Evolutionary conservation across 2,888 invertebrate species (phyloP), one percentile per base, ranked within the genome.

Genomic region (Campoplex nolae): DNA sequence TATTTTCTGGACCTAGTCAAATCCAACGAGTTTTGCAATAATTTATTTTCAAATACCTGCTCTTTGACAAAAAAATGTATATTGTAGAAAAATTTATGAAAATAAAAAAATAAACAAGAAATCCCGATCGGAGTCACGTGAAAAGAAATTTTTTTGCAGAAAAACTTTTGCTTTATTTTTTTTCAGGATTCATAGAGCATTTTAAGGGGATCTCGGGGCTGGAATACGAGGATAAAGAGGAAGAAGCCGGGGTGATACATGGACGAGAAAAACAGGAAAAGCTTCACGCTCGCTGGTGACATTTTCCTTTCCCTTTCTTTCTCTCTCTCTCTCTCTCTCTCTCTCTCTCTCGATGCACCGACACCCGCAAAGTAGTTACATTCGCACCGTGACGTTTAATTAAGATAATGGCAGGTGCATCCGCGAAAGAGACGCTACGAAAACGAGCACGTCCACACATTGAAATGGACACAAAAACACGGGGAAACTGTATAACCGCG

Each of bases 321-420:
- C 38, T 38, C 38, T 38, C 4, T 3, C 38, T 23, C 38, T 16
- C n/a, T 45, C 56, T 62, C 62, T 42, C 42, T 23, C 56, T 79
- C 56, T 48, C 23, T 38, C 35, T 58, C 73, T 56, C 42, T 45
- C 23, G 35, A 48, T 56, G 35, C 56, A 62, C 78, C 85, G 71
- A 78, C 85, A 76, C 83, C 80, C 68, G 77, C 84, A 83, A 86
- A 84, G 84, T 88, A 86, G 79, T 85, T 85, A 82, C 87, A 88
- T 87, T 88, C 85, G 81, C 87, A 81, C 83, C 71, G 86, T 88
- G 89, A 89, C 89, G 88, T 90, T 91, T 90, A 90, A 91, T 91
- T 91, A 91, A 90, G 89, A 90, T 90, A 89, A 91, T 89, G 90
- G 88, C 88, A 88, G 83, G 68, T 45, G 45, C 45, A 45, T 45